A percentile compares a stretch with the other conserved stretches of the same genome.
Conservation (phyloP, 1,140 invertebrate species). For the Parasteatoda tepidariorum region DNA sequence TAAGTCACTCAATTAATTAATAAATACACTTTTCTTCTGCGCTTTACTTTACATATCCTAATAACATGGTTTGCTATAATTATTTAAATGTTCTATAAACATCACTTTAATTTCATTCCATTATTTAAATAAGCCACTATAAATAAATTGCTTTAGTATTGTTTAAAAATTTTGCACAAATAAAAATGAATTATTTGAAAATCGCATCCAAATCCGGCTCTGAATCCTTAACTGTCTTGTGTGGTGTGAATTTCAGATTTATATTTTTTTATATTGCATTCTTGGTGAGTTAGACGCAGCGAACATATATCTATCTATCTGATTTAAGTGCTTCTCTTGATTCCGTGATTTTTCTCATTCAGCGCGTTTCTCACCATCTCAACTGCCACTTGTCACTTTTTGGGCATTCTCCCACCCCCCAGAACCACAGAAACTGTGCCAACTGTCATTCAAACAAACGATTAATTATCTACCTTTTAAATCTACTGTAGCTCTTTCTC, state of each 20-base stretch:
- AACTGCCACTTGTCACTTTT: conserved; percentile 10
- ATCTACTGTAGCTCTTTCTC: background rate
- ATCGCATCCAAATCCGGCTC: background rate
- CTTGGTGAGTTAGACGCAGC: conserved; percentile 10
- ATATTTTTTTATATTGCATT: conserved; percentile 58
- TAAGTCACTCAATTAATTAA: too few relatives aligned
- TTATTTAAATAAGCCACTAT: too few relatives aligned
- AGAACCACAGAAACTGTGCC: background rate
- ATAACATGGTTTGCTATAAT: too few relatives aligned
- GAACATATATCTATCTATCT: background rate
- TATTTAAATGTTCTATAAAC: too few relatives aligned
- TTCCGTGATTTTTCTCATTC: conserved; percentile 28
- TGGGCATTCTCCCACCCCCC: background rate
- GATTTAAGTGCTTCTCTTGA: conserved; percentile 48
- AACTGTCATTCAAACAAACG: background rate
- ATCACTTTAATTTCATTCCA: too few relatives aligned
- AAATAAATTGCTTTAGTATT: too few relatives aligned
- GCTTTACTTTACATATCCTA: too few relatives aligned
- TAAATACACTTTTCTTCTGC: too few relatives aligned
- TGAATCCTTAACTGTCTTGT: conserved; percentile 24
- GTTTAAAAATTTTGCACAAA: background rate
- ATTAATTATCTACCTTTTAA: conserved; percentile 5
- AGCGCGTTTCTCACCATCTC: conserved; percentile 12
- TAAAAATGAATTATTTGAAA: background rate
- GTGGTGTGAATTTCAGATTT: conserved; percentile 54